These are phyloP conservation scores for Quiscalus mexicanus DNA, from an alignment of 2,113 vertebrate genomes.

Conservation along the genomic window DNA sequence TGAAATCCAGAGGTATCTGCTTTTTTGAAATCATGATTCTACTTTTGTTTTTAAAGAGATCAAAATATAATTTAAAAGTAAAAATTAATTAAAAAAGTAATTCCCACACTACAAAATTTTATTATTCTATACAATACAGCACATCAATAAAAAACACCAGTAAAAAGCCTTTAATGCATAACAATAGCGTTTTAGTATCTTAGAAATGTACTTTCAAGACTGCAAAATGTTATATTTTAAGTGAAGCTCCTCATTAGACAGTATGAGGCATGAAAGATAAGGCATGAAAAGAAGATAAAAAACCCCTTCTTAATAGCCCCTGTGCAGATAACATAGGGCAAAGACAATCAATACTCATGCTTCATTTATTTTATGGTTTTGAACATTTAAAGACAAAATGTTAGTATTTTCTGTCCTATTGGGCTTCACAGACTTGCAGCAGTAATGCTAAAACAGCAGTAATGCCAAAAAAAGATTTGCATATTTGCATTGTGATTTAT, in stretches of 20 bases:
- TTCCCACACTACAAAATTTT: background rate
- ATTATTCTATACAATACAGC: conserved; percentile 40
- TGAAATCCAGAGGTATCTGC: background rate
- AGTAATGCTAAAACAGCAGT: conserved; percentile 70
- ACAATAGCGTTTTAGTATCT: conserved; percentile 60
- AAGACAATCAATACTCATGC: conserved; percentile 75
- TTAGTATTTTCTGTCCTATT: conserved; percentile 68
- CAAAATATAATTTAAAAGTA: conserved; percentile 40
- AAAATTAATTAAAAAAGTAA: conserved; percentile 68
- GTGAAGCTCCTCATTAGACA: conserved; percentile 76
- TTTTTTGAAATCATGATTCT: background rate
- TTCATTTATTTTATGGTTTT: conserved; percentile 79
- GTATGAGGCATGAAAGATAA: conserved; percentile 73
- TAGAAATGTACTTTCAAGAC: conserved; percentile 70
- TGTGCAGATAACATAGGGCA: conserved; percentile 67
- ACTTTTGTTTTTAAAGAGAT: background rate
- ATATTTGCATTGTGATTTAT: conserved; percentile 57
- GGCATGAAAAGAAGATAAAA: conserved; percentile 75
- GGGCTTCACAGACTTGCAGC: conserved; percentile 53
- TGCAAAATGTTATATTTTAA: conserved; percentile 72
- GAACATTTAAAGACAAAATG: conserved; percentile 71
- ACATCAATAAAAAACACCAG: conserved; percentile 56
- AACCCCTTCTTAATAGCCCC: conserved; percentile 74
- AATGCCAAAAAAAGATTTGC: conserved; percentile 71
- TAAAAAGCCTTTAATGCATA: conserved; percentile 66